Base-by-base conservation (phyloP, 2,888 invertebrate species). In the Candidula unifasciata region DNA sequence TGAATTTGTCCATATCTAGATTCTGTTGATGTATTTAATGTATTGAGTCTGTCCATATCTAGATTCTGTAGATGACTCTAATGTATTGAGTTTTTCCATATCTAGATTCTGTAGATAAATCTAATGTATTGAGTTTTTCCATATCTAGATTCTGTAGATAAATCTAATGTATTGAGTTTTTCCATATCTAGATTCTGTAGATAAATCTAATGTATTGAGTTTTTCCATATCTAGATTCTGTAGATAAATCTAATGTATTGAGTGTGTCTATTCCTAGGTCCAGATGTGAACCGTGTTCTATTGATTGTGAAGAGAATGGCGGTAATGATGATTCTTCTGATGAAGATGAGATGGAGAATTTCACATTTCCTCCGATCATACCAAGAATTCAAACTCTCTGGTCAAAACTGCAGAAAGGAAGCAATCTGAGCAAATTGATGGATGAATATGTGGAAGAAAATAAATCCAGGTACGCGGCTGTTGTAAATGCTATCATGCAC, bases 291-390 rank as follows among this genome's bases (percentile, higher is more conserved):
- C 87, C 87, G 1, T 88, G 88, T 68, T 82, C 86, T 6, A 64
- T 83, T 57, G 84, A 86, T 30, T 88, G 88, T 66, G 84, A 85
- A 2, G 86, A 87, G 3, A 86, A 86, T 44, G 33, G 16, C 2
- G 60, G 21, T 52, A 81, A 74, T 54, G 68, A 52, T n/a, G 80
- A 80, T 30, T 85, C 85, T 33, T 83, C 84, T n/a, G 86, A 85
- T 30, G 87, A 87, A 27, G 84, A 82, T 5, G 86, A 87, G 52
- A 37, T 82, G 10, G 87, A 87, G 60, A 78, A 85, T 18, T 87
- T 88, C 69, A 87, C 85, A 44, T 87, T 88, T 80, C 88, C 88
- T n/a, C 66, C 85, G 52, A 84, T 88, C 73, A 84, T 85, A 16
- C 88, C 88, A 1, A 80, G 88, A 18, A 87, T 88, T 18, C 82